These are phyloP conservation scores for Marmota monax DNA, from an alignment of 2,113 vertebrate species.

Conservation along the genomic window DNA sequence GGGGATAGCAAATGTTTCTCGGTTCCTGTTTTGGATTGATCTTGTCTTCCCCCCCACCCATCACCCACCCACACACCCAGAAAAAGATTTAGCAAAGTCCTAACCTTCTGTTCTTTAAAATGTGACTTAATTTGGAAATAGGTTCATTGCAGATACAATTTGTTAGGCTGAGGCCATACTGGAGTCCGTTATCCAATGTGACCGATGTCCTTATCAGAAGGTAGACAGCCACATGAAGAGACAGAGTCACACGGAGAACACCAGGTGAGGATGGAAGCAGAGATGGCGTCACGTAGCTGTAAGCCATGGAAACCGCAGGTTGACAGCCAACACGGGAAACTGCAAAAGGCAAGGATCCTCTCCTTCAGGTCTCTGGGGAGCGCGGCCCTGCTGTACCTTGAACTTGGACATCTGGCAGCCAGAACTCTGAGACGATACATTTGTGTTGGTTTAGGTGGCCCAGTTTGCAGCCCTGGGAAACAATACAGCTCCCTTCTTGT, in stretches of 20 bases:
- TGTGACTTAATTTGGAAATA: not conserved
- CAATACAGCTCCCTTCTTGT: not conserved
- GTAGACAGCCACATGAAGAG: fast-evolving
- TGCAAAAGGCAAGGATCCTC: not conserved
- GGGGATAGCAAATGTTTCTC: not conserved
- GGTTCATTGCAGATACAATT: not conserved
- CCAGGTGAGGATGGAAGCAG: no score
- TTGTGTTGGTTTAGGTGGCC: not conserved
- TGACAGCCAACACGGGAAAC: not conserved
- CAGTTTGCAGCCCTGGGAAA: not conserved
- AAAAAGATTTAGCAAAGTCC: not conserved
- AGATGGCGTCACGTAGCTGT: not conserved
- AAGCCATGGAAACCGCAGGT: not conserved
- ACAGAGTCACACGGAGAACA: not conserved
- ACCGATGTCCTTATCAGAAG: not conserved
- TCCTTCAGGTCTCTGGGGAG: no score
- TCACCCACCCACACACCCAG: no score
- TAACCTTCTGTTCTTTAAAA: not conserved
- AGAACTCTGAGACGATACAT: not conserved
- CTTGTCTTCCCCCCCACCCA: fast-evolving
- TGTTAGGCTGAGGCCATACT: not conserved
- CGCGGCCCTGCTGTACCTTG: no score
- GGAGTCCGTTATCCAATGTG: no score
- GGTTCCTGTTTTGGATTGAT: not conserved
- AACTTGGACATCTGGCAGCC: not conserved